phyloP scores from a whole-genome alignment of 2,113 vertebrate species.

The Ursus arctos region DNA sequence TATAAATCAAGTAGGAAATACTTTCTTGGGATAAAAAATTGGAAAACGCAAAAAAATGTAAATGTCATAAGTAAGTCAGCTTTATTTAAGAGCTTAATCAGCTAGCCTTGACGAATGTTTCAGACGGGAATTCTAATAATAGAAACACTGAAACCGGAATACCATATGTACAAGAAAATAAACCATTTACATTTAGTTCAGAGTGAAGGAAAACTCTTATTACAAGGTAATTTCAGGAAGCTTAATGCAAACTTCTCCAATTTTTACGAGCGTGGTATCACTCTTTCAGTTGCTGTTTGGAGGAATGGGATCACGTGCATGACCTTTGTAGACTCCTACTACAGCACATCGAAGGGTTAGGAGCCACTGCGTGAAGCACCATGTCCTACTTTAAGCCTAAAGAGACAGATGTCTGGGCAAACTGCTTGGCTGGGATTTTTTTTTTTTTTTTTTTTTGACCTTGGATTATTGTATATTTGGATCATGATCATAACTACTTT shows the following conservation, averaged over 20 bases:
- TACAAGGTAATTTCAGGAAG: not conserved
- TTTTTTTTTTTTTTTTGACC: not conserved
- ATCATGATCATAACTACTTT: not conserved
- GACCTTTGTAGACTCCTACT: not conserved
- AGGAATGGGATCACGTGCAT: not conserved
- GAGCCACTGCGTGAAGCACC: not conserved
- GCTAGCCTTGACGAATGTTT: not conserved
- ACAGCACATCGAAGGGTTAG: no score
- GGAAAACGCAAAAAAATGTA: not conserved
- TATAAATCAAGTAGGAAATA: not conserved
- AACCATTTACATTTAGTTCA: not conserved
- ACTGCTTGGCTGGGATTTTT: not conserved
- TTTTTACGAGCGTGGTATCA: rapidly evolving
- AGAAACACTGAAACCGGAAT: not conserved
- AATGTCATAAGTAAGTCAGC: not conserved
- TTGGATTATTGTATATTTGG: not conserved
- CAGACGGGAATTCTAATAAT: not conserved
- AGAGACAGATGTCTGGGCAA: not conserved
- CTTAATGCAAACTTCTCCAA: not conserved
- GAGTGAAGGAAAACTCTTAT: not conserved
- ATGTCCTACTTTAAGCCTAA: not conserved
- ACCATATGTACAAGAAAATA: not conserved
- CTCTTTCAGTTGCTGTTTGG: not conserved
- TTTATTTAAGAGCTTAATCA: conserved; percentile 16
- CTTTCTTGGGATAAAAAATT: not conserved